phyloP scores from a whole-genome alignment of 2,888 invertebrate species.

The Ephialtes manifestator region DNA sequence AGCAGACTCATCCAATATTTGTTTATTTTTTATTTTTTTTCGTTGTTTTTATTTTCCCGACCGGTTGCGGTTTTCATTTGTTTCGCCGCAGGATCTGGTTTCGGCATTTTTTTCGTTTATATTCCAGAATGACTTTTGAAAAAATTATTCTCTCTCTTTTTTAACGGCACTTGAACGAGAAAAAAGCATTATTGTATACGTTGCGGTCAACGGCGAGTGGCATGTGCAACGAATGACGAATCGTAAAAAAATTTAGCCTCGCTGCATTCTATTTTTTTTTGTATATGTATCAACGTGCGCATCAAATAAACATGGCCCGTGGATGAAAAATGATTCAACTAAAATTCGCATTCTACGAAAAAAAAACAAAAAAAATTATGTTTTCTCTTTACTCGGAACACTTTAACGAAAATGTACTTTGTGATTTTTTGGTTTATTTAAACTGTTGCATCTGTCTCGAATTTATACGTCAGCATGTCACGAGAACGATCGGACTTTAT shows the following conservation, averaged over 20 bases:
- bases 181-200: constrained; percentile 12
- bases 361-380: too few species aligned
- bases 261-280: not conserved
- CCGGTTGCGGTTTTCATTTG: constrained; percentile 45
- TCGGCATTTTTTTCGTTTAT: constrained; percentile 47
- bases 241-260: constrained; percentile 14
- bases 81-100: constrained; percentile 15
- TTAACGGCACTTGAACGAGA: constrained; percentile 6
- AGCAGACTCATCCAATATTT: constrained; percentile 34
- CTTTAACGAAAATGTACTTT: constrained; percentile 44
- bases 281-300: not conserved
- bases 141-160: constrained; percentile 31
- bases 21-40: constrained; percentile 18
- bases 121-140: constrained; percentile 31
- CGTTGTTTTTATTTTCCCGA: not conserved
- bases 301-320: not conserved
- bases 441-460: too few species aligned
- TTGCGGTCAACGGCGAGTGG: constrained; percentile 28
- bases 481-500: too few species aligned
- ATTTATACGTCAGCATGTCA: too few species aligned
- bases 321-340: not conserved
- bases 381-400: constrained; percentile 29
- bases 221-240: constrained; percentile 41
- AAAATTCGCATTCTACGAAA: not conserved
- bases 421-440: constrained; percentile 2